Evolutionary conservation across 2,113 vertebrate species (phyloP).

Genomic region (Indicator indicator): DNA sequence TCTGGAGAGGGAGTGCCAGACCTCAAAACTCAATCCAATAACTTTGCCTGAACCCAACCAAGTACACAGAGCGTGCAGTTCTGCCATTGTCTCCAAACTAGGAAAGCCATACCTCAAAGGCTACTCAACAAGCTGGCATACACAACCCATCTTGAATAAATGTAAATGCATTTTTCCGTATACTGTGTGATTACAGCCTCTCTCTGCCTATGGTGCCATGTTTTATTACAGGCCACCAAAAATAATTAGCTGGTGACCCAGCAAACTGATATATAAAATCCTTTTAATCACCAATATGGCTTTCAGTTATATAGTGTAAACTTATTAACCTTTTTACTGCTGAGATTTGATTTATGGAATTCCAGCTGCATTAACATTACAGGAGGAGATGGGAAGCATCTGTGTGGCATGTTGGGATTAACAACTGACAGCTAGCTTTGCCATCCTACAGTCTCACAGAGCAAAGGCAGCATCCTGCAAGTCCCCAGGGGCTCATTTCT

Average conservation of each 20-base stretch:
- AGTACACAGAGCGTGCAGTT: accelerated
- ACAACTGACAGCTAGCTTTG: conserved; percentile 49
- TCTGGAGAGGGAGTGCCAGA: background rate
- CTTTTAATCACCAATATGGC: conserved; percentile 84
- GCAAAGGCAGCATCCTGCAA: background rate
- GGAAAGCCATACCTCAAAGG: background rate
- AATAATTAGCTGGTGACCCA: conserved; percentile 84
- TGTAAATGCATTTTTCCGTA: conserved; percentile 36
- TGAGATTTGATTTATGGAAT: conserved; percentile 80
- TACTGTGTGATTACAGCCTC: conserved; percentile 67
- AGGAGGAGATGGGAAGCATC: conserved; percentile 67
- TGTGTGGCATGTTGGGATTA: conserved; percentile 50
- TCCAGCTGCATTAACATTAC: conserved; percentile 72
- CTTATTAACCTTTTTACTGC: conserved; percentile 85
- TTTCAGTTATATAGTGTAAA: conserved; percentile 82
- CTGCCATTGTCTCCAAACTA: background rate
- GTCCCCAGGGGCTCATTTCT: conserved; percentile 26
- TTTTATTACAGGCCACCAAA: conserved; percentile 79
- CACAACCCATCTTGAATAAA: conserved; percentile 30
- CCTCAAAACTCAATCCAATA: conserved; percentile 37
- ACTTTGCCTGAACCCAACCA: conserved; percentile 20
- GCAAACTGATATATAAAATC: conserved; percentile 82
- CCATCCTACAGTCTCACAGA: background rate
- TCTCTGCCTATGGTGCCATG: conserved; percentile 56
- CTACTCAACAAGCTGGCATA: background rate